Percentiles rank a stretch among this genome's conserved stretches.
phyloP scores from a whole-genome alignment of 2,888 invertebrate genomes.

The Xestobium rufovillosum region DNA sequence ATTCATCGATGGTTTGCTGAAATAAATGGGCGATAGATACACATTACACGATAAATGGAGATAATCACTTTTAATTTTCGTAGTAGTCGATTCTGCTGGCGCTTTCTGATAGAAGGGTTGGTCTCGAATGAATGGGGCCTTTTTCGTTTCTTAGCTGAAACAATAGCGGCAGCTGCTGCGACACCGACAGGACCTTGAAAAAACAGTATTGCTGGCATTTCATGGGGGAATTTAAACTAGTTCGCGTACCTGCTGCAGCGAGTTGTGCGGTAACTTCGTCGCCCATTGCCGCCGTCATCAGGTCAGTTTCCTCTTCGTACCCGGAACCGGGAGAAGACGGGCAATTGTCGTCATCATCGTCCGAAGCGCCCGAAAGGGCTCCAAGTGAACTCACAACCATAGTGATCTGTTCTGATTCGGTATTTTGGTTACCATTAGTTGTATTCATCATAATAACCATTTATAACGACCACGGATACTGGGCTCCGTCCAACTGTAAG shows the following conservation, averaged over 20 bases:
- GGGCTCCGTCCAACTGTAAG: constrained; percentile 26
- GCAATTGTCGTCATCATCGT: constrained; percentile 76
- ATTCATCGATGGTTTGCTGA: constrained; percentile 92
- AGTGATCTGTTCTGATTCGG: constrained; percentile 57
- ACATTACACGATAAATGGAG: constrained; percentile 26
- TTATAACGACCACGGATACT: constrained; percentile 35
- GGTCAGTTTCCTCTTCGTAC: constrained; percentile 74
- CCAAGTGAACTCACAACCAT: constrained; percentile 50
- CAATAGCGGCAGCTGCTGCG: constrained; percentile 94
- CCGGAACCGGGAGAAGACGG: constrained; percentile 72
- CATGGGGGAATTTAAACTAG: constrained; percentile 2
- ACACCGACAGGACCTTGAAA: constrained; percentile 82
- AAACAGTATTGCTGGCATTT: constrained; percentile 4
- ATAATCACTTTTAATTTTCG: constrained; percentile 76
- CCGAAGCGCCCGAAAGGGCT: constrained; percentile 48
- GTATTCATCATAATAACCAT: constrained; percentile 43
- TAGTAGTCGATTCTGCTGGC: constrained; percentile 88
- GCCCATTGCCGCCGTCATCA: constrained; percentile 76
- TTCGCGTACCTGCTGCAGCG: constrained; percentile 78
- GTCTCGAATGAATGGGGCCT: constrained; percentile 94
- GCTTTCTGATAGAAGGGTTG: constrained; percentile 90
- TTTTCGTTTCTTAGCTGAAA: constrained; percentile 91
- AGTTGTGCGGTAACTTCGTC: constrained; percentile 95
- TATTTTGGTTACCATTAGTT: constrained; percentile 38
- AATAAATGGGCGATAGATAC: constrained; percentile 21